Percentiles rank a stretch among this genome's conserved stretches.
phyloP scores from a whole-genome alignment of 2,888 invertebrate species.

The Lottia gigantea region DNA sequence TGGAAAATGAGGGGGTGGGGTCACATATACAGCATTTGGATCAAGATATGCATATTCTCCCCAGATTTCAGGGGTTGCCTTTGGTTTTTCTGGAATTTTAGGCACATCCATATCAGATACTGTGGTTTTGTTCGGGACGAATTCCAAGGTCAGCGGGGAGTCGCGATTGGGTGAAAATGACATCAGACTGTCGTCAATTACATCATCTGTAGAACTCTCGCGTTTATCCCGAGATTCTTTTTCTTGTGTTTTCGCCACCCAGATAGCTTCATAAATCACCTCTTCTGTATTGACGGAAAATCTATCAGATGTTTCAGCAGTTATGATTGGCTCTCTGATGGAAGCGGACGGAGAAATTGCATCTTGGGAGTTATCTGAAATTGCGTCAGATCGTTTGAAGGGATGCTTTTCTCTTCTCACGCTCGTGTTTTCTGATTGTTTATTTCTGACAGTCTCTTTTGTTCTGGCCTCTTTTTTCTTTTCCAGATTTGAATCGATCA shows the following conservation, averaged over 20 bases:
- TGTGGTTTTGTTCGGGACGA: constrained; percentile 4
- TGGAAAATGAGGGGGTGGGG: constrained; percentile 17
- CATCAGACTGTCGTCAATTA: neutral
- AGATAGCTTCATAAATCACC: constrained; percentile 36
- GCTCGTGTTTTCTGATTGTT: too few species aligned
- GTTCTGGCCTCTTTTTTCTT: neutral
- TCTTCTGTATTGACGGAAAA: neutral
- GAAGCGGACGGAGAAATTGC: too few species aligned
- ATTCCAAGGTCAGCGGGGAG: neutral
- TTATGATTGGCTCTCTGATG: neutral
- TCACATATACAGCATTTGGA: constrained; percentile 13
- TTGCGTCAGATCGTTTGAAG: too few species aligned
- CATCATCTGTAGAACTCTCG: neutral
- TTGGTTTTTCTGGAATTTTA: neutral
- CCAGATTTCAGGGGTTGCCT: constrained; percentile 5
- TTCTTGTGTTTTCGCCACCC: constrained; percentile 25
- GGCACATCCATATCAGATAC: constrained; percentile 1
- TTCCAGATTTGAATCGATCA: neutral
- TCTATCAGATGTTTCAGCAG: neutral
- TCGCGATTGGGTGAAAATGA: neutral
- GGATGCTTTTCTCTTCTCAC: too few species aligned
- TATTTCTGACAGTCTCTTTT: too few species aligned
- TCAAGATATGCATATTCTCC: constrained; percentile 18
- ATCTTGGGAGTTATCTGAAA: too few species aligned
- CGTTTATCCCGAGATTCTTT: neutral